These are phyloP conservation scores for Ornithorhynchus anatinus DNA, from an alignment of 2,113 vertebrate species.

Conservation along the genomic window DNA sequence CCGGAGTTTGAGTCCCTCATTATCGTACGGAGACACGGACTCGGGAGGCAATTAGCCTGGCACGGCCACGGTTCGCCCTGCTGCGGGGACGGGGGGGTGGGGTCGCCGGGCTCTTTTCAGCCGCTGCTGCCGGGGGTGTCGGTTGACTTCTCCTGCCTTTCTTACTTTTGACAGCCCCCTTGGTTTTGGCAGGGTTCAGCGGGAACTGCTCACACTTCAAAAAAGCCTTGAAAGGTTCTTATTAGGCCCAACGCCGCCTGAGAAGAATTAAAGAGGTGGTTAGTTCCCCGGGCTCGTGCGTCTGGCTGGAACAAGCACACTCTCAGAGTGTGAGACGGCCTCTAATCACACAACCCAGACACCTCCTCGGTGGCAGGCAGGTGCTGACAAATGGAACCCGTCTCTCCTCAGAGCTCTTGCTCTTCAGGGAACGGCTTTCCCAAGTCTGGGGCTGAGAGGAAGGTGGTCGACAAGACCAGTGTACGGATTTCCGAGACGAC, in stretches of 20 bases:
- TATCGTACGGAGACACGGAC: conserved; percentile 1
- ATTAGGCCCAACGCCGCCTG: conserved; percentile 38
- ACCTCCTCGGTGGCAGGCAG: background rate
- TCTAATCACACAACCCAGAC: background rate
- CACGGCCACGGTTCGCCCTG: conserved; percentile 2
- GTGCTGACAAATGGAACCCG: background rate
- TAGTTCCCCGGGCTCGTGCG: conserved; percentile 13
- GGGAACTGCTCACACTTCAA: conserved; percentile 30
- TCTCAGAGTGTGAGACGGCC: background rate
- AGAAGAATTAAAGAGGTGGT: conserved; percentile 34
- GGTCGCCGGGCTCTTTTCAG: background rate
- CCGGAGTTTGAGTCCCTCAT: background rate
- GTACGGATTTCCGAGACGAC: conserved; percentile 22
- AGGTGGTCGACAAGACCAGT: conserved; percentile 32
- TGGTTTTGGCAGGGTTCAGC: conserved; percentile 27
- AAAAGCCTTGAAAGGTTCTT: conserved; percentile 51
- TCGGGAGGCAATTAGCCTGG: conserved; percentile 33
- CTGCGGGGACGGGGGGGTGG: background rate
- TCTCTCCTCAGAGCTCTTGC: background rate
- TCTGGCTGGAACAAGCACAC: conserved; percentile 6
- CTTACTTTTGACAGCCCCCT: conserved; percentile 11
- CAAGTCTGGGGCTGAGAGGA: background rate
- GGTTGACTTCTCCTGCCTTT: background rate
- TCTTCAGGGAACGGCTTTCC: conserved; percentile 10
- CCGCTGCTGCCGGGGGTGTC: background rate